Evolutionary conservation across 2,113 vertebrate species (phyloP).

Genomic region (Mirza zaza): DNA sequence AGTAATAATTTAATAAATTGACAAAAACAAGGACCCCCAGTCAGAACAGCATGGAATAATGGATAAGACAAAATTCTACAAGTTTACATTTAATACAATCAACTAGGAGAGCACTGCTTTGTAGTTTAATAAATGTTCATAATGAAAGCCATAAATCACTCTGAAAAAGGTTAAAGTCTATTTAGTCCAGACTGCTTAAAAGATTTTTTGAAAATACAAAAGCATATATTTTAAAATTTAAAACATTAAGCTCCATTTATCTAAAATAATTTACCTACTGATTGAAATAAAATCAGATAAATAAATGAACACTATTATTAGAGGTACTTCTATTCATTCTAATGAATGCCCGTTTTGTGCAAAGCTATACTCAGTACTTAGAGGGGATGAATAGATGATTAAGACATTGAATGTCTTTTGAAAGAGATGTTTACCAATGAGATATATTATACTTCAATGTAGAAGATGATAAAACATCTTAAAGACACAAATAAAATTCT

Average conservation of each 20-base stretch:
- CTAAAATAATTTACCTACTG: neutral
- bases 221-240: neutral
- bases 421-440: neutral
- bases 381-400: neutral
- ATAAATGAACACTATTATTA: neutral
- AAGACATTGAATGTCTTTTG: neutral
- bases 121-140: neutral
- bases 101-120: neutral
- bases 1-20: constrained; percentile 1
- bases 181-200: neutral
- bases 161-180: constrained; percentile 8
- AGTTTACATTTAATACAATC: neutral
- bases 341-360: neutral
- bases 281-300: constrained; percentile 5
- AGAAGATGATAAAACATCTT: neutral
- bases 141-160: neutral
- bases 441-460: neutral
- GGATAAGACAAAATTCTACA: neutral
- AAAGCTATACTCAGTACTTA: constrained; percentile 10
- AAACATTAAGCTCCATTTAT: constrained; percentile 10
- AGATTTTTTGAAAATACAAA: neutral
- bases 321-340: neutral
- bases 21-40: neutral
- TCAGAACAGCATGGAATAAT: neutral
- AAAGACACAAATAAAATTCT: neutral